Evolutionary conservation across 2,888 invertebrate genomes (phyloP).

Genomic region (Aplocera efformata): DNA sequence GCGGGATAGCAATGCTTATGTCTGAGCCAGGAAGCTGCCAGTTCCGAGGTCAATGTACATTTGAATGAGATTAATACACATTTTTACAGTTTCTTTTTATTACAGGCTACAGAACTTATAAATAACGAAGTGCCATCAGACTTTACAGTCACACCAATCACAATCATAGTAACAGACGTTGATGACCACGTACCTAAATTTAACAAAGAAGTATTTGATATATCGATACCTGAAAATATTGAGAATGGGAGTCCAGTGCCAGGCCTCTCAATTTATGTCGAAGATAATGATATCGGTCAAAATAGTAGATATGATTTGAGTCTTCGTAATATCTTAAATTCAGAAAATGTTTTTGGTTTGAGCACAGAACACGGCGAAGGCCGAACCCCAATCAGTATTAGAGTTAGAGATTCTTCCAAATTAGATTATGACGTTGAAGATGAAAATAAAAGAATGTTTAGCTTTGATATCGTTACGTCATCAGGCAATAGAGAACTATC

Average conservation of each 20-base stretch:
- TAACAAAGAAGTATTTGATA: constrained; percentile 82
- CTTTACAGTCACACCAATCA: constrained; percentile 83
- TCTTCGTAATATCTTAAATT: constrained; percentile 80
- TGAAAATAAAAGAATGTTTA: constrained; percentile 77
- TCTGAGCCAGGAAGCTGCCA: too few relatives aligned
- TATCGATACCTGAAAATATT: constrained; percentile 88
- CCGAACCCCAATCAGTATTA: constrained; percentile 86
- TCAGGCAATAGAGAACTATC: constrained; percentile 79
- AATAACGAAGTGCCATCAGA: constrained; percentile 86
- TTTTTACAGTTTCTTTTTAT: constrained; percentile 85
- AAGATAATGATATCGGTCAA: constrained; percentile 86
- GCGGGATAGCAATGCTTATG: too few relatives aligned
- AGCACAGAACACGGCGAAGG: constrained; percentile 85
- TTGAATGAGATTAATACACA: too few relatives aligned
- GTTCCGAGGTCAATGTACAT: too few relatives aligned
- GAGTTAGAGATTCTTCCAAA: constrained; percentile 82
- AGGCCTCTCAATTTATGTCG: constrained; percentile 86
- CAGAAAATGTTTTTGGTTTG: constrained; percentile 81
- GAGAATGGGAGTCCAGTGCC: constrained; percentile 85
- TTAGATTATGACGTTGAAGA: constrained; percentile 87
- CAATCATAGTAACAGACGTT: constrained; percentile 88
- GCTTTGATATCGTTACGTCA: constrained; percentile 84
- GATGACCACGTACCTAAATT: constrained; percentile 89
- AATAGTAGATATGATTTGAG: constrained; percentile 85
- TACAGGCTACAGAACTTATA: constrained; percentile 86